Percentiles rank a stretch among this genome's conserved stretches.
phyloP scores from a whole-genome alignment of 2,888 invertebrate species.

The Penaeus monodon region DNA sequence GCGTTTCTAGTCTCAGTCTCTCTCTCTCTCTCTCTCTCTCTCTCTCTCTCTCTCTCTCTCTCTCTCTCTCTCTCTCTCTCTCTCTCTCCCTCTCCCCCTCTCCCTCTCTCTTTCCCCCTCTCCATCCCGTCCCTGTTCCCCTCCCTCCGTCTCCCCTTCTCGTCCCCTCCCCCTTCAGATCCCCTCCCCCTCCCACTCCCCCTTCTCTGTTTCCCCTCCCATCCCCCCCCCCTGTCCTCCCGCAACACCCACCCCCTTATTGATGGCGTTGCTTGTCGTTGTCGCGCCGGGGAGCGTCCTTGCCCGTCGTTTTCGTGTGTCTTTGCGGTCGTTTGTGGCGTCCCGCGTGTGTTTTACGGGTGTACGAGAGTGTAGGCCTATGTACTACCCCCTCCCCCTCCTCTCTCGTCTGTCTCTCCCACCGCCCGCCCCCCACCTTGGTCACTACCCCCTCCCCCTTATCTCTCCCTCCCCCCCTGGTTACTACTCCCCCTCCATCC shows the following conservation, averaged over 20 bases:
- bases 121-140: background rate
- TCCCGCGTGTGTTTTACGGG: no score
- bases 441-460: background rate
- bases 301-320: no score
- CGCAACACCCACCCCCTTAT: background rate
- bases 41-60: no score
- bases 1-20: no score
- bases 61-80: no score
- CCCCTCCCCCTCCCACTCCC: background rate
- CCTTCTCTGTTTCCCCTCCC: background rate
- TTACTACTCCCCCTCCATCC: background rate
- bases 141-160: no score
- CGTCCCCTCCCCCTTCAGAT: background rate
- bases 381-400: background rate
- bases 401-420: background rate
- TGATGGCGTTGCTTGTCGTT: no score
- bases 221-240: background rate
- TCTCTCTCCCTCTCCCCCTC: background rate
- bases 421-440: background rate
- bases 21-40: no score
- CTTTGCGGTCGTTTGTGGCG: no score
- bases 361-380: background rate
- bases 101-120: background rate
- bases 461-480: background rate
- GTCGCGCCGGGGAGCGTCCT: no score